Conservation (phyloP, 2,797 vertebrate species). For the Knipowitschia caucasica region DNA sequence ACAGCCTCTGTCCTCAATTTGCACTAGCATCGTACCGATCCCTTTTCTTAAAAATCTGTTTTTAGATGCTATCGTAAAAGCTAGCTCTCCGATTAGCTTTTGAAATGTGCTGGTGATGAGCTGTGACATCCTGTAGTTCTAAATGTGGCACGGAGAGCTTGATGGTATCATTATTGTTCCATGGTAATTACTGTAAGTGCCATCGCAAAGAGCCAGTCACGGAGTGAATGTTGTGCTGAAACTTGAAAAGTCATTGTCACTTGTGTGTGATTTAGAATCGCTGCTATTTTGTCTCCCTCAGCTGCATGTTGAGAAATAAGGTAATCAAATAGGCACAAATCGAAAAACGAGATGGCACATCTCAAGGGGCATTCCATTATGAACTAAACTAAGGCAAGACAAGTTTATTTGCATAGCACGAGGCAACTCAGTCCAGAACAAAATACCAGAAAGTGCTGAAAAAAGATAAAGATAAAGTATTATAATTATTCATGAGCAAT, state of each 20-base stretch:
- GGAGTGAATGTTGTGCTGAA: conserved; percentile 10
- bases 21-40: conserved; percentile 6
- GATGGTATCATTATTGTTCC: conserved; percentile 26
- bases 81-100: conserved; percentile 11
- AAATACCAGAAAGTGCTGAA: too few relatives aligned
- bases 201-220: conserved; percentile 2
- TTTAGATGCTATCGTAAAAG: conserved; percentile 18
- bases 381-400: too few relatives aligned
- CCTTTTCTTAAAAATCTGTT: not conserved
- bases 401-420: too few relatives aligned
- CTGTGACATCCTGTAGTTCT: conserved; percentile 10
- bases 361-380: too few relatives aligned
- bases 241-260: conserved; percentile 18
- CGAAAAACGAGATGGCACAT: too few relatives aligned
- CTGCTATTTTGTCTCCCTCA: conserved; percentile 13
- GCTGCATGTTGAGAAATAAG: not conserved
- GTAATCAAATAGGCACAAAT: not conserved
- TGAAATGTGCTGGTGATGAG: conserved; percentile 17
- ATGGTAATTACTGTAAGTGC: conserved; percentile 24
- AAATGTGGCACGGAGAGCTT: conserved; percentile 2
- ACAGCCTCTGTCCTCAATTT: conserved; percentile 23
- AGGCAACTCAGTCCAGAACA: too few relatives aligned
- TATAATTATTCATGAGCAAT: too few relatives aligned
- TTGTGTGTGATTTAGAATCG: conserved; percentile 11
- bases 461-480: too few relatives aligned